Percentiles rank a stretch among this genome's conserved stretches.
Evolutionary conservation across 2,113 vertebrate species (phyloP).

Genomic region (Zapus hudsonius): DNA sequence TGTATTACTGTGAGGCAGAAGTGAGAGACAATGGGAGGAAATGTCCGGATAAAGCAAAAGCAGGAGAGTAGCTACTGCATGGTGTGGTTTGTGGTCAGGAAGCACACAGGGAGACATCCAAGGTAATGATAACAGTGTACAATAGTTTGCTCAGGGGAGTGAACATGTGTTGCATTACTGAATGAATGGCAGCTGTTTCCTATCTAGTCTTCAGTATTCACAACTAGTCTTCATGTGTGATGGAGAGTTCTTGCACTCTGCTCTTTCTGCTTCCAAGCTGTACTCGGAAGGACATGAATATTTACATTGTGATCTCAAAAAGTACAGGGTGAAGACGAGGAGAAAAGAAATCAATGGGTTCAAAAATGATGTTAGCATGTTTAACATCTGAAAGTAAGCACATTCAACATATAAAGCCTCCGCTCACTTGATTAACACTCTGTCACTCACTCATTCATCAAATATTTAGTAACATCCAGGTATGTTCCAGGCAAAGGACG

Average conservation of each 20-base stretch:
- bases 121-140: neutral
- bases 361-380: neutral
- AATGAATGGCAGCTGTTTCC: constrained; percentile 10
- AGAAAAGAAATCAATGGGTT: constrained; percentile 45
- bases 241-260: neutral
- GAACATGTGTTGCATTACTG: constrained; percentile 14
- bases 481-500: neutral
- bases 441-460: constrained; percentile 35
- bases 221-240: constrained; percentile 32
- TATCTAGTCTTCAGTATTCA: constrained; percentile 31
- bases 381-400: constrained; percentile 47
- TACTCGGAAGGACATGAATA: constrained; percentile 34
- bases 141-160: neutral
- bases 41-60: neutral
- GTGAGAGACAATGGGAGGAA: neutral
- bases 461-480: neutral
- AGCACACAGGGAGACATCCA: neutral
- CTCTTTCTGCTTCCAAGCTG: constrained; percentile 38
- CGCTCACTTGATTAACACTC: constrained; percentile 28
- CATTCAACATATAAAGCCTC: constrained; percentile 48
- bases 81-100: constrained; percentile 14
- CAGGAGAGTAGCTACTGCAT: neutral
- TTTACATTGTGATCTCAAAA: constrained; percentile 39
- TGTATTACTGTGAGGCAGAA: accelerated
- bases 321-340: constrained; percentile 48